Conservation (phyloP, 2,888 invertebrate genomes). For the Julus scanicus region DNA sequence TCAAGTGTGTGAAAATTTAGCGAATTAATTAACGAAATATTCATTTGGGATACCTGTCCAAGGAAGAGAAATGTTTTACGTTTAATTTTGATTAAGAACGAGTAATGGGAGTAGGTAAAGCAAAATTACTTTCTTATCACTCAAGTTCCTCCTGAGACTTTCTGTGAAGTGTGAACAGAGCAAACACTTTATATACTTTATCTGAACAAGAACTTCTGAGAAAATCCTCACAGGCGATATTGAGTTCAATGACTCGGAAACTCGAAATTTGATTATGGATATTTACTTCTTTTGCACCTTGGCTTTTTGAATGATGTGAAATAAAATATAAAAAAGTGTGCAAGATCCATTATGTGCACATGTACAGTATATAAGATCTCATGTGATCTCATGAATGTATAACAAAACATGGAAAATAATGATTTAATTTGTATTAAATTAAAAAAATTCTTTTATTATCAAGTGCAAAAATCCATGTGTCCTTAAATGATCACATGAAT, state of each 20-base stretch:
- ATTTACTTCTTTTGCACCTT: too few relatives aligned
- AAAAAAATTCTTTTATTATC: too few relatives aligned
- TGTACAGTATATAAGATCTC: too few relatives aligned
- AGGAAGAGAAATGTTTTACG: not conserved
- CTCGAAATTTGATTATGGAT: not conserved
- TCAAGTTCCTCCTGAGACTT: not conserved
- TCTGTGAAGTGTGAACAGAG: not conserved
- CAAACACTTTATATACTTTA: not conserved
- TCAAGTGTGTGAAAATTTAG: not conserved
- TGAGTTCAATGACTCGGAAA: not conserved
- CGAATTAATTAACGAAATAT: conserved; percentile 7
- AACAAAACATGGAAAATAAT: too few relatives aligned
- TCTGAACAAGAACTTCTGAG: not conserved
- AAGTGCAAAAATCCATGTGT: too few relatives aligned
- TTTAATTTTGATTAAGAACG: conserved; percentile 4
- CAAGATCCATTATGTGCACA: too few relatives aligned
- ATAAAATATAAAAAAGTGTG: too few relatives aligned
- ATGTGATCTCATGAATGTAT: too few relatives aligned
- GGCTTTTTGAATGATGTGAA: too few relatives aligned
- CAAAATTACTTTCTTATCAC: not conserved
- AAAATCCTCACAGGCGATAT: not conserved
- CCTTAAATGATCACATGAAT: too few relatives aligned
- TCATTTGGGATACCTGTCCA: conserved; percentile 8
- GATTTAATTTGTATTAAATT: too few relatives aligned
- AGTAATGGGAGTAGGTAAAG: not conserved